Conservation (phyloP, 2,797 vertebrate species). For the Malurus splendens region DNA sequence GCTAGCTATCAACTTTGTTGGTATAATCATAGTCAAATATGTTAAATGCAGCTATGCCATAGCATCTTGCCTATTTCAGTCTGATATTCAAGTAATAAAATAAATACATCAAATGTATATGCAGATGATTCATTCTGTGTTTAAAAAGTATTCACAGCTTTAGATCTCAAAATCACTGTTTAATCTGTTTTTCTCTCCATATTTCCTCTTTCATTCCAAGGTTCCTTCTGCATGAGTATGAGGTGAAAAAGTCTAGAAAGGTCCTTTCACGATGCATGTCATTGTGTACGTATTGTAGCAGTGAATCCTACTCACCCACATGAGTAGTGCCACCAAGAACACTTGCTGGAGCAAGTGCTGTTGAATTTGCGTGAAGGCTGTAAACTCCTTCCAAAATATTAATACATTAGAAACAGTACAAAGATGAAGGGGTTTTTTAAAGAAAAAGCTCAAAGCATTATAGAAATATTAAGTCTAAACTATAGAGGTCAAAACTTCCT, state of each 20-base stretch:
- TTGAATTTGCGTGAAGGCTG: background rate
- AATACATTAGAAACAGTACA: constrained; percentile 41
- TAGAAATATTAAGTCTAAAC: background rate
- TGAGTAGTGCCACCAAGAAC: background rate
- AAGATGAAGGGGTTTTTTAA: background rate
- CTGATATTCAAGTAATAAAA: constrained; percentile 58
- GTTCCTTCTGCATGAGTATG: constrained; percentile 56
- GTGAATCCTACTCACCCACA: background rate
- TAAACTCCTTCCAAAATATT: constrained; percentile 31
- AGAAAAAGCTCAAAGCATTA: background rate
- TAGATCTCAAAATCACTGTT: constrained; percentile 47
- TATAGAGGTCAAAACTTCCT: background rate
- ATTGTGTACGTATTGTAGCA: background rate
- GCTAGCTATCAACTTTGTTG: constrained; percentile 32
- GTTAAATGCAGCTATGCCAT: constrained; percentile 31
- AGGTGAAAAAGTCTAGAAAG: constrained; percentile 52
- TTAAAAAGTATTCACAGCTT: constrained; percentile 65
- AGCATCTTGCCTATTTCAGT: constrained; percentile 37
- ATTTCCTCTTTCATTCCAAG: constrained; percentile 52
- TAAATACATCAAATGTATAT: constrained; percentile 58
- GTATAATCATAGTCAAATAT: constrained; percentile 1
- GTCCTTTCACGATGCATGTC: background rate
- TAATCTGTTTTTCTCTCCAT: constrained; percentile 54
- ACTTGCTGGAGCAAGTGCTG: background rate
- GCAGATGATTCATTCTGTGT: constrained; percentile 45